Evolutionary conservation across 1,140 invertebrate species (phyloP).

Genomic region (Brachystomella parvula): DNA sequence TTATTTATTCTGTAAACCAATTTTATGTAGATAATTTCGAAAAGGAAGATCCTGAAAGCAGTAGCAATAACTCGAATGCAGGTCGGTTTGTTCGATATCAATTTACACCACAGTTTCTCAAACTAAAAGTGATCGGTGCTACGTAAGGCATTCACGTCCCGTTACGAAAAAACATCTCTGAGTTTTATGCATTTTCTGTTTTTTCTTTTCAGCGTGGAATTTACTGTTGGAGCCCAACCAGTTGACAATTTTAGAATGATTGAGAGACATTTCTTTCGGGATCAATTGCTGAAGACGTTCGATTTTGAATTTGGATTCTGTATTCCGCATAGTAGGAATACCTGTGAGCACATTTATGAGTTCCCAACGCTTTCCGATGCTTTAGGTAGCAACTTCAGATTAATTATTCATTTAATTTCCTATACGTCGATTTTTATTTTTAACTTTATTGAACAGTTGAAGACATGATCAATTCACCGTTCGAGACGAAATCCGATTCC

Average conservation of each 20-base stretch:
- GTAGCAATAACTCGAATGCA: slow-evolving; percentile 69
- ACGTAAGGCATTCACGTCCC: slow-evolving; percentile 59
- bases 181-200: not conserved
- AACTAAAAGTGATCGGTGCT: slow-evolving; percentile 88
- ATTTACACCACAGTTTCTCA: slow-evolving; percentile 82
- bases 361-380: slow-evolving; percentile 81
- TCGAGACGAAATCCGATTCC: slow-evolving; percentile 94
- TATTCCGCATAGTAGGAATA: slow-evolving; percentile 94
- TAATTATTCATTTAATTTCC: not conserved
- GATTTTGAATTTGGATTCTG: slow-evolving; percentile 99
- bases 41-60: slow-evolving; percentile 14
- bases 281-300: slow-evolving; percentile 92
- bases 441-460: slow-evolving; percentile 60
- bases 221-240: slow-evolving; percentile 82
- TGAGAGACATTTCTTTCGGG: slow-evolving; percentile 91
- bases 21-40: slow-evolving; percentile 2
- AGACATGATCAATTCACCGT: slow-evolving; percentile 92
- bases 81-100: slow-evolving; percentile 95
- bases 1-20: not conserved
- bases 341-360: slow-evolving; percentile 98
- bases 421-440: slow-evolving; percentile 7
- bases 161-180: not conserved
- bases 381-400: slow-evolving; percentile 60
- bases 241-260: slow-evolving; percentile 98
- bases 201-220: slow-evolving; percentile 72